phyloP scores from a whole-genome alignment of 2,797 vertebrate species.

The Ficedula albicollis region DNA sequence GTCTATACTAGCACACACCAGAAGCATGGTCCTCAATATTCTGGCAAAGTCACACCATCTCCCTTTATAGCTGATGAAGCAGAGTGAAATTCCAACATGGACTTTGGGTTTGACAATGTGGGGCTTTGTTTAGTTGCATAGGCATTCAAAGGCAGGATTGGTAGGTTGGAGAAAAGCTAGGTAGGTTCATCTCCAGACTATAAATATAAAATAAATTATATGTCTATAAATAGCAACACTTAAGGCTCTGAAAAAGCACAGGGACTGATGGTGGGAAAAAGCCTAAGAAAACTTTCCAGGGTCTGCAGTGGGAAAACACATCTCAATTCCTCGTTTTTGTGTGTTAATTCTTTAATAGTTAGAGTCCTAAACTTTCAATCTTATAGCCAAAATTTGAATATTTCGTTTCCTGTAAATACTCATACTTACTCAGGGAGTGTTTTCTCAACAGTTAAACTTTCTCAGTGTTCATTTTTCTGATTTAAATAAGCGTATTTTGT shows the following conservation, averaged over 20 bases:
- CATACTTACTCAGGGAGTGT: background rate
- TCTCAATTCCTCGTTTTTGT: background rate
- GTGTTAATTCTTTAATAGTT: background rate
- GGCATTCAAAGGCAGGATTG: background rate
- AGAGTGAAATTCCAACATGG: background rate
- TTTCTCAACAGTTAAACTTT: background rate
- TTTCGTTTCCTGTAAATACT: background rate
- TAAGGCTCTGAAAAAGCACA: background rate
- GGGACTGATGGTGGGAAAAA: background rate
- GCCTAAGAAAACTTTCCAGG: background rate
- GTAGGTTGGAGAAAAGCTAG: background rate
- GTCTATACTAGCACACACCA: background rate
- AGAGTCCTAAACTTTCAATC: background rate
- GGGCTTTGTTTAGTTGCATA: background rate
- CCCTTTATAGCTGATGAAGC: background rate
- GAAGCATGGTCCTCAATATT: background rate
- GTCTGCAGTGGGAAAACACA: background rate
- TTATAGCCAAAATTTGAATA: background rate
- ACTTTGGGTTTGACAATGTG: background rate
- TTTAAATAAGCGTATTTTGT: background rate
- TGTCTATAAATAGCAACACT: background rate
- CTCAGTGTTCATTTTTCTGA: background rate
- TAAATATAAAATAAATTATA: no score
- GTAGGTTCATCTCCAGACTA: background rate
- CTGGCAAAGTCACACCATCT: background rate